Base-by-base conservation (phyloP, 2,113 vertebrate genomes). In the Lagopus leucura region DNA sequence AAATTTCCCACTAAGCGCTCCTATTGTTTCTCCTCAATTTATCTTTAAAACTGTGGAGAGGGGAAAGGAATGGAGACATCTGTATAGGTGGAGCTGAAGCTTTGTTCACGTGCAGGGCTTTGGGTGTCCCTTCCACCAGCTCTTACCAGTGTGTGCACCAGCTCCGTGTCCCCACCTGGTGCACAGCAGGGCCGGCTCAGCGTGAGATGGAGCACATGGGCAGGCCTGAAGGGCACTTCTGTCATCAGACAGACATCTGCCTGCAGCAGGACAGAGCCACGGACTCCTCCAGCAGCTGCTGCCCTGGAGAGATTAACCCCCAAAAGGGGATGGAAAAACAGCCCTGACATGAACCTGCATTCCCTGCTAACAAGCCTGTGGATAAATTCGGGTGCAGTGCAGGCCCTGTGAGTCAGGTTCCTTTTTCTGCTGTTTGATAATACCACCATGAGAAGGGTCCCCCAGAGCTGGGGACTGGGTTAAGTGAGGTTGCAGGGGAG, bases 281-380 rank as follows among this genome's bases (percentile, higher is more conserved):
- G 67, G 76, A 70, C 61, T 69, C 42, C 66, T 74, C 42, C 30
- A 61, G 42, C 66, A 63, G 63, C n/a, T 66, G 6, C 61, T 48
- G 65, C 30, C 67, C 80, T 50, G 77, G 63, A 48, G 65, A 91
- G 77, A 72, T 70, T 74, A 67, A 94, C 71, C 74, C 92, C 2
- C 0, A 76, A 90, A 89, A 90, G 21, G 77, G 76, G 86, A 43
- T 92, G 92, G 86, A 87, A 94, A 94, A 92, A 30, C 36, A 82
- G 60, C 85, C 66, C 79, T 83, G 88, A 76, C 12, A 7, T 57
- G 47, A 88, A 67, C 30, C 36, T 58, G 57, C 75, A 65, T 85
- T 87, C 91, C 69, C 80, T 72, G 69, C 27, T 50, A 4, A n/a
- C 0, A 2, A 78, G 27, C 4, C 30, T 9, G 66, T 55, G 80